These are phyloP conservation scores for Caenorhabditis wallacei DNA, from an alignment of 2,888 invertebrate species.

Conservation along the genomic window DNA sequence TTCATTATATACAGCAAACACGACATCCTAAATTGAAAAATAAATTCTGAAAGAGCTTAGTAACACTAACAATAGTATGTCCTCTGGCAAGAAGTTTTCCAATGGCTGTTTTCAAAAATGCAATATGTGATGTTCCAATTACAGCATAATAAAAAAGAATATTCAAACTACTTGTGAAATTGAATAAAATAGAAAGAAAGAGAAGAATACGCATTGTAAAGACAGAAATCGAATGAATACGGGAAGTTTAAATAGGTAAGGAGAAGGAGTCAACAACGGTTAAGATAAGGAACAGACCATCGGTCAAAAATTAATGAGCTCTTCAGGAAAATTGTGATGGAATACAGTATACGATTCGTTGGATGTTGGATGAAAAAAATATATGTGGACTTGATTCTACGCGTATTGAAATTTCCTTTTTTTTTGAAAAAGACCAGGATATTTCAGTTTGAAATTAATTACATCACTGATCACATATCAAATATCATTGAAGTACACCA, in stretches of 20 bases:
- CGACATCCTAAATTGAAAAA: slow-evolving; percentile 30
- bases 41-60: too few relatives aligned
- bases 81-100: slow-evolving; percentile 7
- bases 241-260: background rate
- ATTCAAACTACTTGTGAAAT: slow-evolving; percentile 5
- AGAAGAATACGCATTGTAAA: slow-evolving; percentile 34
- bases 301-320: background rate
- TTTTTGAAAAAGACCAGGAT: too few relatives aligned
- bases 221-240: background rate
- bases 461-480: slow-evolving; percentile 27
- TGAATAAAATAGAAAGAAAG: background rate
- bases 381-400: too few relatives aligned
- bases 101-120: slow-evolving; percentile 24
- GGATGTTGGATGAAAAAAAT: too few relatives aligned
- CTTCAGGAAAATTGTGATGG: background rate
- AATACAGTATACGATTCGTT: too few relatives aligned
- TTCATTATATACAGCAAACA: slow-evolving; percentile 48
- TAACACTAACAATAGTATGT: slow-evolving; percentile 27
- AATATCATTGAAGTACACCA: background rate
- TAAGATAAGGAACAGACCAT: slow-evolving; percentile 4
- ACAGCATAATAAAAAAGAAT: slow-evolving; percentile 39
- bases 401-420: too few relatives aligned
- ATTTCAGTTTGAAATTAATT: too few relatives aligned
- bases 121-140: slow-evolving; percentile 41
- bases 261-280: background rate